phyloP scores from a whole-genome alignment of 2,797 vertebrate genomes.

The Clarias laeviceps region DNA sequence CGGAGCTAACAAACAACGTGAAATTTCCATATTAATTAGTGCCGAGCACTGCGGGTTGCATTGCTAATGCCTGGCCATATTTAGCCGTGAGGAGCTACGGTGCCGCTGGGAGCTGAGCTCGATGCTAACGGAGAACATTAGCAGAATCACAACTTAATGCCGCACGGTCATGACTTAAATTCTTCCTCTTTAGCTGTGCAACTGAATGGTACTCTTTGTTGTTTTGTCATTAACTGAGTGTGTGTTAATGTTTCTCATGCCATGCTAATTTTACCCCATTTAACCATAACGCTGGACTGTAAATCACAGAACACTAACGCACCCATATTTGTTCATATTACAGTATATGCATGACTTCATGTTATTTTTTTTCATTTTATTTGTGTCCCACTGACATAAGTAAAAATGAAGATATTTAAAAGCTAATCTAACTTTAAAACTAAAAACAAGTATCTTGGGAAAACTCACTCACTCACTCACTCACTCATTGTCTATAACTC shows the following conservation, averaged over 20 bases:
- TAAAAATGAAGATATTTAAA: neutral
- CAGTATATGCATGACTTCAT: neutral
- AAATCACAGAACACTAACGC: neutral
- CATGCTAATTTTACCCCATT: neutral
- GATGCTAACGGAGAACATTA: constrained; percentile 53
- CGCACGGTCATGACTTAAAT: constrained; percentile 14
- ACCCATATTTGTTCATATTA: constrained; percentile 11
- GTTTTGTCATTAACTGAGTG: neutral
- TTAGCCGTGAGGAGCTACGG: constrained; percentile 61
- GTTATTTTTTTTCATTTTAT: too few species aligned
- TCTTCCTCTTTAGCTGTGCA: constrained; percentile 4
- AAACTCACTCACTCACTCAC: too few species aligned
- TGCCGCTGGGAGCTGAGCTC: constrained; percentile 69
- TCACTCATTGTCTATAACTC: too few species aligned
- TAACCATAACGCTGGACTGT: neutral
- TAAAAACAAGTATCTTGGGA: neutral
- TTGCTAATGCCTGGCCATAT: constrained; percentile 68
- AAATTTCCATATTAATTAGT: constrained; percentile 85
- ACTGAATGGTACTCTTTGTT: neutral
- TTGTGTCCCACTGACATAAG: neutral
- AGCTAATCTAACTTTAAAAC: neutral
- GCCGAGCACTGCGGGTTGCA: constrained; percentile 70
- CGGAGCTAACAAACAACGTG: constrained; percentile 78
- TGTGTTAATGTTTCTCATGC: neutral
- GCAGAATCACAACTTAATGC: constrained; percentile 21